Percentiles rank a stretch among this genome's conserved stretches.
Evolutionary conservation across 2,888 invertebrate genomes (phyloP).

Genomic region (Ptilodon capucinus): DNA sequence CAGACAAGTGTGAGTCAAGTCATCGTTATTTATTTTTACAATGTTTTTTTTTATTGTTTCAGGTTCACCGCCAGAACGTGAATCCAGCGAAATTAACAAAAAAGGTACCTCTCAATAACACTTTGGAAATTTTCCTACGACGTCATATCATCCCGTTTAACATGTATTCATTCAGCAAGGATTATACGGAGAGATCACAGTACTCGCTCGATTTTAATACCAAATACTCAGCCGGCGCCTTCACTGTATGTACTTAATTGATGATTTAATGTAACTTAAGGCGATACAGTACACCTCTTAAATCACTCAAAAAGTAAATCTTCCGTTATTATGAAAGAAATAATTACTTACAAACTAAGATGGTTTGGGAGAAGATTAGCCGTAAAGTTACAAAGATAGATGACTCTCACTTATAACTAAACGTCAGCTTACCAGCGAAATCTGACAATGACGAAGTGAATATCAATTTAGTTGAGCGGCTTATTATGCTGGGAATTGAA

Average conservation of each 20-base stretch:
- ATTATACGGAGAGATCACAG: slow-evolving; percentile 26
- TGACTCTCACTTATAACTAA: slow-evolving; percentile 7
- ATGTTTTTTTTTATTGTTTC: slow-evolving; percentile 45
- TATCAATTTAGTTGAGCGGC: slow-evolving; percentile 7
- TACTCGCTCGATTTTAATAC: slow-evolving; percentile 51
- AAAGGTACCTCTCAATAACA: slow-evolving; percentile 59
- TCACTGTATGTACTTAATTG: slow-evolving; percentile 46
- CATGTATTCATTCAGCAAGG: slow-evolving; percentile 40
- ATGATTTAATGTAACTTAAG: slow-evolving; percentile 43
- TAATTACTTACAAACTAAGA: neutral
- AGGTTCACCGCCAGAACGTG: slow-evolving; percentile 71
- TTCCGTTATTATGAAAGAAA: neutral
- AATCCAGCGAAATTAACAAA: slow-evolving; percentile 66
- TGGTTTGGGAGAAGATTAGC: neutral
- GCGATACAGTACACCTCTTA: too few species aligned
- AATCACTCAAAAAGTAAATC: too few species aligned
- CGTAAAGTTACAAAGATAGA: neutral
- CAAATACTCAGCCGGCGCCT: slow-evolving; percentile 53
- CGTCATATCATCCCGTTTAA: slow-evolving; percentile 24
- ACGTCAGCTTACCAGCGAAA: slow-evolving; percentile 7
- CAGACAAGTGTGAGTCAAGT: too few species aligned
- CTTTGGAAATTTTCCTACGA: slow-evolving; percentile 7
- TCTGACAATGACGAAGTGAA: slow-evolving; percentile 18
- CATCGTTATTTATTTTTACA: slow-evolving; percentile 3
- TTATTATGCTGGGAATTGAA: slow-evolving; percentile 6